phyloP scores from a whole-genome alignment of 2,888 invertebrate species.

The Ctena decussata region DNA sequence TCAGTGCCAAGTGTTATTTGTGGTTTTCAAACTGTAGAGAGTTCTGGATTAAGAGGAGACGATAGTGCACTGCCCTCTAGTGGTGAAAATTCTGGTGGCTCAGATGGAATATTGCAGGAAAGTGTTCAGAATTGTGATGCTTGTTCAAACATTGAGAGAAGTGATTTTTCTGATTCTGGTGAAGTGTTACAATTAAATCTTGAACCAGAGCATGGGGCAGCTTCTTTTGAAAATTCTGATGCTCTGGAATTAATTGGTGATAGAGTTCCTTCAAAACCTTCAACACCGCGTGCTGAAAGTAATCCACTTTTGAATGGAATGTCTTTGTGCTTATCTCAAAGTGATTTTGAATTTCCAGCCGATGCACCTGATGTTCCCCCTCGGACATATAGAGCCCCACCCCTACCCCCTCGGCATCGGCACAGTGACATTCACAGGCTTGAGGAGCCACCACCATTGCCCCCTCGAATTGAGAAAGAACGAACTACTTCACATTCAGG shows the following conservation, averaged over 20 bases:
- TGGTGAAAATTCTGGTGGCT: slow-evolving; percentile 79
- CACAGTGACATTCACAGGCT: slow-evolving; percentile 61
- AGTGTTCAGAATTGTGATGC: slow-evolving; percentile 35
- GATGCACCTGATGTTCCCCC: slow-evolving; percentile 80
- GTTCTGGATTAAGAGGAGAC: slow-evolving; percentile 60
- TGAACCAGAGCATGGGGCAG: slow-evolving; percentile 1
- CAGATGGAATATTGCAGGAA: slow-evolving; percentile 62
- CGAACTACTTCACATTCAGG: slow-evolving; percentile 42
- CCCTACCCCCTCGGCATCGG: slow-evolving; percentile 77
- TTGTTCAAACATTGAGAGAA: slow-evolving; percentile 29
- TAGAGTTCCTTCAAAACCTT: neutral
- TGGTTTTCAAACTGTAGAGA: slow-evolving; percentile 19
- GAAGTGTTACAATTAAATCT: slow-evolving; percentile 44
- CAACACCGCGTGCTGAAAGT: slow-evolving; percentile 17
- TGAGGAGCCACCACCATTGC: slow-evolving; percentile 78
- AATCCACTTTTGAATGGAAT: slow-evolving; percentile 24
- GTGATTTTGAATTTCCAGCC: neutral
- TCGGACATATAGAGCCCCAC: slow-evolving; percentile 82
- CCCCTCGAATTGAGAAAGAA: slow-evolving; percentile 75
- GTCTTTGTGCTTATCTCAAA: neutral
- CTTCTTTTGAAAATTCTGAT: slow-evolving; percentile 8
- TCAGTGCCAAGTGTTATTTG: neutral
- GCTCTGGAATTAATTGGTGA: neutral
- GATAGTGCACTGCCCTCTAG: slow-evolving; percentile 74
- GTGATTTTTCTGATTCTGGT: slow-evolving; percentile 54